Conservation (phyloP, 2,113 vertebrate genomes). For the Sakesphorus luctuosus region DNA sequence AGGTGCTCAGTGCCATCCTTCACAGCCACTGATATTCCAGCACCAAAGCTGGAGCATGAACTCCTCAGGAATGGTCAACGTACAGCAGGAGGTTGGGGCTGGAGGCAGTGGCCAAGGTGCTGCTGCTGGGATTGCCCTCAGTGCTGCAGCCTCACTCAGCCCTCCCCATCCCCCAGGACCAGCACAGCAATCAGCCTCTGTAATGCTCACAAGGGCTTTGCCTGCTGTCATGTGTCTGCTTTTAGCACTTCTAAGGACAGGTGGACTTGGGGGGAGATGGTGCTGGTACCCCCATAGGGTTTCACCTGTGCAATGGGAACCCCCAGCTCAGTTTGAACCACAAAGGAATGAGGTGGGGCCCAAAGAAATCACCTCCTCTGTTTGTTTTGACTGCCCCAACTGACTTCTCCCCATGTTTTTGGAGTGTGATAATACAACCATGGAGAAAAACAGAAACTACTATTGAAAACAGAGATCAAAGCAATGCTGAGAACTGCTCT, state of each 20-base stretch:
- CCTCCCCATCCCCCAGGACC: neutral
- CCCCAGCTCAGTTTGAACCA: neutral
- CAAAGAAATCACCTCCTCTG: neutral
- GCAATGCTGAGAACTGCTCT: neutral
- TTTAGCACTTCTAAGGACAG: neutral
- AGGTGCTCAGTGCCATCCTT: neutral
- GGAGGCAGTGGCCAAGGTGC: neutral
- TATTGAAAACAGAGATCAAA: conserved; percentile 33
- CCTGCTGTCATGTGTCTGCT: neutral
- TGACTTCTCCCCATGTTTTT: neutral
- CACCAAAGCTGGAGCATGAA: neutral
- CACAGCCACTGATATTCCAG: neutral
- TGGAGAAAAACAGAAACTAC: neutral
- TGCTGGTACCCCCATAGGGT: neutral
- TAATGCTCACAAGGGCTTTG: neutral
- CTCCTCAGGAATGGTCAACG: neutral
- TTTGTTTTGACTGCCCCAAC: neutral
- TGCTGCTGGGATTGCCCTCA: neutral
- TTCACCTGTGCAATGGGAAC: neutral
- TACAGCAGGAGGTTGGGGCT: neutral
- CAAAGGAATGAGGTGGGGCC: neutral
- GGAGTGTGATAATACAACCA: neutral
- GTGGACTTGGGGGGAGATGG: neutral
- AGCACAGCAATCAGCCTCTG: neutral
- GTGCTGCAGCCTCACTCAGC: neutral